Conservation (phyloP, 2,113 vertebrate species). For the Platichthys flesus region DNA sequence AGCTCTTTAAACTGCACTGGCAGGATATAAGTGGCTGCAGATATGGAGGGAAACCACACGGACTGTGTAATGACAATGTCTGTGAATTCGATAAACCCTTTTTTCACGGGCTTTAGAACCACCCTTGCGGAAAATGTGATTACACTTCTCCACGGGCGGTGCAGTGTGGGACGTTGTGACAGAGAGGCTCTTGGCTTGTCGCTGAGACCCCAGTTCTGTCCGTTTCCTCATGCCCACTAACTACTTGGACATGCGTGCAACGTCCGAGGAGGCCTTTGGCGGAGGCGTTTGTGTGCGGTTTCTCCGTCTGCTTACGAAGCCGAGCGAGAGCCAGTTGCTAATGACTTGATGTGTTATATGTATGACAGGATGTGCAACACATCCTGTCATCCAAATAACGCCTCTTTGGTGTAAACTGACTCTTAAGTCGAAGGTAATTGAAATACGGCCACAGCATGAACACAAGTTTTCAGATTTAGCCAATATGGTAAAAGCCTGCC, state of each 20-base stretch:
- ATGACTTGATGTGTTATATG: slow-evolving; percentile 46
- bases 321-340: slow-evolving; percentile 25
- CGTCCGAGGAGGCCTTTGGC: slow-evolving; percentile 1
- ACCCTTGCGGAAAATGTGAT: slow-evolving; percentile 78
- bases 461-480: slow-evolving; percentile 27
- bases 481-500: slow-evolving; percentile 25
- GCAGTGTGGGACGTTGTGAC: slow-evolving; percentile 37
- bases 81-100: slow-evolving; percentile 79
- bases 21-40: slow-evolving; percentile 67
- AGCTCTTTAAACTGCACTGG: slow-evolving; percentile 60
- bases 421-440: slow-evolving; percentile 23
- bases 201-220: slow-evolving; percentile 30
- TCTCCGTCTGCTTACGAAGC: slow-evolving; percentile 16
- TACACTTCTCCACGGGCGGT: slow-evolving; percentile 68
- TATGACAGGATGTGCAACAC: slow-evolving; percentile 23
- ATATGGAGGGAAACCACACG: slow-evolving; percentile 56
- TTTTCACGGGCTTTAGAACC: slow-evolving; percentile 67
- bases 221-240: slow-evolving; percentile 19
- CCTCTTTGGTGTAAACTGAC: slow-evolving; percentile 29
- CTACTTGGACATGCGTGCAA: slow-evolving; percentile 30
- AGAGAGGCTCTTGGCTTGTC: slow-evolving; percentile 28
- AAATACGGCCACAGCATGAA: slow-evolving; percentile 19
- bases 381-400: neutral
- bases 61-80: slow-evolving; percentile 74
- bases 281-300: slow-evolving; percentile 10